Evolutionary conservation across 2,113 vertebrate species (phyloP), one percentile per base, ranked within the genome.

Genomic region (Istiophorus platypterus): DNA sequence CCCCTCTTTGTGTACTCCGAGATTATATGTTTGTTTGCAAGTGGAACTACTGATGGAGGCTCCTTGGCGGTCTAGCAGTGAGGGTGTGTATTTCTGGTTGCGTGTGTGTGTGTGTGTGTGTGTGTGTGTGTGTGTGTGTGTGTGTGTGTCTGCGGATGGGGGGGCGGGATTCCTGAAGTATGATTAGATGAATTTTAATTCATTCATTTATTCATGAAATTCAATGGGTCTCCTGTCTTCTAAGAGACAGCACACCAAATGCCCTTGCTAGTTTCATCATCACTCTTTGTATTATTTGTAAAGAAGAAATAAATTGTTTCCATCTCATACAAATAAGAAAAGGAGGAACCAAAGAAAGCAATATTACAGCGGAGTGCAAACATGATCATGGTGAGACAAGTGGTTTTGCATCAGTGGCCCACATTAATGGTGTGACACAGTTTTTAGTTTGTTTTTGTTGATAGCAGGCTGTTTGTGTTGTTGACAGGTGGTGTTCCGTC

Each of bases 191-290:
- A 82, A 89, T 92, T 95, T 94, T 92, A 94, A 94, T 94, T 92
- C 90, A 94, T 94, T 93, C 91, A 95, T 95, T 93, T 94, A 93
- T 94, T 95, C 91, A 93, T 92, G 86, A 91, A 88, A 93, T 94
- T 92, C 91, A 92, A 90, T 92, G 84, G 86, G 54, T 85, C 88
- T 90, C 74, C 81, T 92, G 91, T 90, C 90, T 92, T 92, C 85
- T 76, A 80, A 89, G 88, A 93, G 88, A 85, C 89, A 85, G 87
- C 82, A 69, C 80, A 85, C 91, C 86, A 89, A 91, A 92, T 85
- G 85, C 81, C 91, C 85, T 88, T 78, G 85, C 92, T 91, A 71
- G 86, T 94, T 92, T 94, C 88, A 92, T 95, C 88, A 92, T 85
- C 86, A 80, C 73, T 89, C 87, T 90, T 88, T 90, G 89, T 94